Evolutionary conservation across 2,797 vertebrate genomes (phyloP), one percentile per base, ranked within the genome.

Genomic region (Coluber constrictor): DNA sequence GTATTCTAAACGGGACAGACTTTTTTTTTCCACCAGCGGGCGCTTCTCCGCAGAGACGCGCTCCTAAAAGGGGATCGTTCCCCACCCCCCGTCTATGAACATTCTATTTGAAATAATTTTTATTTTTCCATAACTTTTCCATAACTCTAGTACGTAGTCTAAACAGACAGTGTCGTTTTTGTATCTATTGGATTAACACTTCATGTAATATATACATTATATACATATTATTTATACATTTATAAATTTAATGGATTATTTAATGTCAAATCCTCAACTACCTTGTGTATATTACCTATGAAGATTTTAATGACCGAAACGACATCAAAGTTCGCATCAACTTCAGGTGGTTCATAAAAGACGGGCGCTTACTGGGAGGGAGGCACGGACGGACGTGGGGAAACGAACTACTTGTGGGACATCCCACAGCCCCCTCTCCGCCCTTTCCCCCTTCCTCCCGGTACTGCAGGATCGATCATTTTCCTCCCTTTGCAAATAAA

Each of bases 401-500:
- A 74, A 37, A 37, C 20, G 25, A 47, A 25, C 10, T 47, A 83
- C 43, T 83, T 47, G 43, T 83, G 43, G 43, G 79, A 47, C 20
- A 83, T 83, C 79, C 79, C 4, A 13, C 70, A 18, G n/a, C 15
- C n/a, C 66, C 6, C 66, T 16, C 29, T 1, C 27, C 27, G 10
- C 27, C 60, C 11, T 12, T 0, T 12, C 1, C 12, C 5, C 66
- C 66, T 5, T 0, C 5, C 5, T 5, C 63, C 12, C 0, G 0
- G 3, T 1, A 74, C 74, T 23, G 37, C 37, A 83, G 74, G 37
- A 47, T 83, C 37, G 47, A 47, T 83, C 12, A 25, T 47, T 25
- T 12, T 25, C 10, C 20, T 47, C 25, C 74, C 3, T 83, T 47
- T 25, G 79, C 79, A 47, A 51, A 47, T 25, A 83, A 43, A 43